Conservation (phyloP, 2,113 vertebrate species). For the Lynx canadensis region DNA sequence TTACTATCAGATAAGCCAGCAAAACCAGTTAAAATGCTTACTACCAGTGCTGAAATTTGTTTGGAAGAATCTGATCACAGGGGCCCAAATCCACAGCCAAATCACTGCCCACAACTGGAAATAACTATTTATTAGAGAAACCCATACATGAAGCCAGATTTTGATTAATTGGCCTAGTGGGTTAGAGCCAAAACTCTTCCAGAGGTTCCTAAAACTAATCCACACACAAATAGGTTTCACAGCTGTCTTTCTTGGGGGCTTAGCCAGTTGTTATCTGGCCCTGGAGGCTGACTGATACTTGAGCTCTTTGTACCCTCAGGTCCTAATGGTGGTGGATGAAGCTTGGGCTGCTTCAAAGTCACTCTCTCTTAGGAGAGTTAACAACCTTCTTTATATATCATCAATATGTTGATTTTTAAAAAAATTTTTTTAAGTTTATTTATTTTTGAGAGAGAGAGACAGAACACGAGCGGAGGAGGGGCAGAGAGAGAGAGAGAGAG, state of each 20-base stretch:
- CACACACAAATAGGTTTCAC: not conserved
- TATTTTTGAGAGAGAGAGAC: too few relatives aligned
- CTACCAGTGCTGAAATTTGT: not conserved
- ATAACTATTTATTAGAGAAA: not conserved
- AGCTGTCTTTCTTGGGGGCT: not conserved
- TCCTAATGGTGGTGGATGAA: not conserved
- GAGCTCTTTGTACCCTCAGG: not conserved
- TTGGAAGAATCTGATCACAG: not conserved
- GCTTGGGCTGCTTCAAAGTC: not conserved
- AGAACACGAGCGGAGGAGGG: too few relatives aligned
- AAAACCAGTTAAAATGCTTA: not conserved
- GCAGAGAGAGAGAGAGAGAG: too few relatives aligned
- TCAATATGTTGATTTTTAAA: not conserved
- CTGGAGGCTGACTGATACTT: not conserved
- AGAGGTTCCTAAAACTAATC: not conserved
- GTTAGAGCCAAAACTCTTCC: not conserved
- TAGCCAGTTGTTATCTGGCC: not conserved
- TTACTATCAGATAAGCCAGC: not conserved
- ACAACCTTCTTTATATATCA: not conserved
- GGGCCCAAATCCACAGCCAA: not conserved
- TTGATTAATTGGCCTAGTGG: constrained; percentile 21
- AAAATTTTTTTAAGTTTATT: too few relatives aligned
- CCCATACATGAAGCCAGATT: not conserved
- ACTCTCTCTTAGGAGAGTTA: not conserved
- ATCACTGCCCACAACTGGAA: not conserved